Conservation (phyloP, 2,113 vertebrate species). For the Leptobrachium leishanense region DNA sequence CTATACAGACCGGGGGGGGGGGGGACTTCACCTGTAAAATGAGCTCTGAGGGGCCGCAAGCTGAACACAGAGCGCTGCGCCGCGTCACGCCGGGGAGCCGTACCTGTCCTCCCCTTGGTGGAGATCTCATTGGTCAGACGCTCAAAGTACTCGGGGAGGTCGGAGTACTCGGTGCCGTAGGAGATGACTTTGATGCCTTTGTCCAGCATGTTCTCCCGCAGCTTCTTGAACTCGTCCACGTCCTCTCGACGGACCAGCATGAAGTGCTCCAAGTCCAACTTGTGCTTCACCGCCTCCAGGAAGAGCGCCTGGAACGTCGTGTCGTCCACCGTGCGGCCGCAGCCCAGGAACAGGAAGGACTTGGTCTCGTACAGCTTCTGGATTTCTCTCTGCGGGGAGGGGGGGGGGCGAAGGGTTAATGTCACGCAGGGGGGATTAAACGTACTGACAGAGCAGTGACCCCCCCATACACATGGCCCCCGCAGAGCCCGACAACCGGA, state of each 20-base stretch:
- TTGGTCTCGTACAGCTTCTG: slow-evolving; percentile 96
- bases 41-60: too few relatives aligned
- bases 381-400: slow-evolving; percentile 86
- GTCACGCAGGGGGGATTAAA: too few relatives aligned
- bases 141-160: slow-evolving; percentile 89
- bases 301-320: slow-evolving; percentile 98
- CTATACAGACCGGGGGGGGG: too few relatives aligned
- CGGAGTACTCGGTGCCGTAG: slow-evolving; percentile 86
- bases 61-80: too few relatives aligned
- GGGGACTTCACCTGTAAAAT: too few relatives aligned
- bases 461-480: too few relatives aligned
- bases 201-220: slow-evolving; percentile 94
- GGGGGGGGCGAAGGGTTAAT: too few relatives aligned
- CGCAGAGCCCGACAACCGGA: too few relatives aligned
- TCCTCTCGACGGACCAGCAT: slow-evolving; percentile 92
- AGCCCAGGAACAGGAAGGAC: slow-evolving; percentile 93
- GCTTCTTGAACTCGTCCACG: slow-evolving; percentile 91
- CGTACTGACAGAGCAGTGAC: too few relatives aligned
- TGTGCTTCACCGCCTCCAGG: slow-evolving; percentile 92
- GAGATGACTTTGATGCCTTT: slow-evolving; percentile 96
- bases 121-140: slow-evolving; percentile 86
- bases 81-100: too few relatives aligned
- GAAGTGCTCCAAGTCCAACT: slow-evolving; percentile 93
- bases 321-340: slow-evolving; percentile 92
- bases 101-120: slow-evolving; percentile 69